Conservation (phyloP, 2,797 vertebrate species). For the Manis crassicaudata region DNA sequence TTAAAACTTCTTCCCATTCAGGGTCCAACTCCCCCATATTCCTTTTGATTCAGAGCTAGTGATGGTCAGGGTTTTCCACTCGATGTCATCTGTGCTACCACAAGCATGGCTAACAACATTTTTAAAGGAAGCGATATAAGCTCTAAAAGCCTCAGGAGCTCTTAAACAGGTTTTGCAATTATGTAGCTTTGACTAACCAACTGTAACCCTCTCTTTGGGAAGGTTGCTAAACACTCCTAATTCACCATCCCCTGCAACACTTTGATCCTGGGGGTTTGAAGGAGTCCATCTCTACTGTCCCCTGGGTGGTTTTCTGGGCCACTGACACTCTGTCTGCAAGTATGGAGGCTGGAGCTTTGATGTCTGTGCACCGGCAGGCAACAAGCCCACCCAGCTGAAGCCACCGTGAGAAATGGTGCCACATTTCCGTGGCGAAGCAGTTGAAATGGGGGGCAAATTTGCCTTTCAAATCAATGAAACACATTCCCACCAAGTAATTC, state of each 20-base stretch:
- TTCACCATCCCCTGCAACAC: background rate
- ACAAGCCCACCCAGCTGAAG: background rate
- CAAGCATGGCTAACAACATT: background rate
- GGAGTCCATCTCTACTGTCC: background rate
- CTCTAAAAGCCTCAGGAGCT: background rate
- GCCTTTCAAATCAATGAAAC: background rate
- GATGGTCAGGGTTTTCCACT: background rate
- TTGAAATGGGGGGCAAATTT: background rate
- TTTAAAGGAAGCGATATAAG: background rate
- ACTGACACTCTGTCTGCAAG: background rate
- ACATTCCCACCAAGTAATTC: background rate
- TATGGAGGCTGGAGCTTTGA: background rate
- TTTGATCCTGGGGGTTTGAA: background rate
- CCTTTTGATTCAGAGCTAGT: background rate
- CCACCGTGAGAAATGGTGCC: accelerated
- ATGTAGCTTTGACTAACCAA: background rate
- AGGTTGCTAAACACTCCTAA: background rate
- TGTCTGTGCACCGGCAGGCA: accelerated
- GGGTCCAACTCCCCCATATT: background rate
- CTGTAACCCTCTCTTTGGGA: background rate
- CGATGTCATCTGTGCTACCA: background rate
- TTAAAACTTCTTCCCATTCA: constrained; percentile 23
- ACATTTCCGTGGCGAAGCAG: background rate
- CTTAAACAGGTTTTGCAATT: background rate
- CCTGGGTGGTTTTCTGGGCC: background rate